These are phyloP conservation scores for Gavialis gangeticus DNA, from an alignment of 2,113 vertebrate species.

Conservation along the genomic window DNA sequence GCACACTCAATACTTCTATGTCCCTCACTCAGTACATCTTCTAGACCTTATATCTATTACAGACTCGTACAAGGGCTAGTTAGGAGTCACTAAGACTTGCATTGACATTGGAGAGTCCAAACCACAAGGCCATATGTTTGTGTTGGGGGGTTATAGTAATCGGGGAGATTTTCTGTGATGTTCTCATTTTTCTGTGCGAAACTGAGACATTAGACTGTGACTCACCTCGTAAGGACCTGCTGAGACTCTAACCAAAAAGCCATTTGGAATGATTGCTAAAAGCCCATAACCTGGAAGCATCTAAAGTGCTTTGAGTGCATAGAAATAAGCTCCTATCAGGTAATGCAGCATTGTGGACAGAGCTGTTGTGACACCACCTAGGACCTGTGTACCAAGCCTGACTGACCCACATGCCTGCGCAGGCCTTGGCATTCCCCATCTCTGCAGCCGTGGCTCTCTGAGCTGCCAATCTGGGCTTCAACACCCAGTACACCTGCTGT, in stretches of 20 bases:
- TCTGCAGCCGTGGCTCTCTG: not conserved
- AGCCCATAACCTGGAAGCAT: not conserved
- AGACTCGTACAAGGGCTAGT: too few relatives aligned
- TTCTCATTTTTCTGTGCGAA: not conserved
- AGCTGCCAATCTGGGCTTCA: not conserved
- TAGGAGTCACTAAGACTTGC: not conserved
- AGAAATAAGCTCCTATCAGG: not conserved
- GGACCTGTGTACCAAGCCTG: not conserved
- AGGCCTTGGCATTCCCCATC: not conserved
- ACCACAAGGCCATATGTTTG: not conserved
- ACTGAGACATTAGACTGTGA: not conserved
- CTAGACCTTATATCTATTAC: too few relatives aligned
- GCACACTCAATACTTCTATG: too few relatives aligned
- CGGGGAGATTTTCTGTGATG: not conserved
- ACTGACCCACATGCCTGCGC: not conserved
- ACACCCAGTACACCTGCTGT: not conserved
- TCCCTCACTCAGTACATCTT: too few relatives aligned
- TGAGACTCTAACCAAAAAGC: too few relatives aligned
- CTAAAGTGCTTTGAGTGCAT: not conserved
- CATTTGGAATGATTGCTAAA: not conserved
- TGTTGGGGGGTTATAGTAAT: not conserved
- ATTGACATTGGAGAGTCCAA: not conserved
- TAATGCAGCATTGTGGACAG: not conserved
- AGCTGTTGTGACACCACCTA: not conserved
- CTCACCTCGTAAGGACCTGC: not conserved